Conservation (phyloP, 2,888 invertebrate species). For the Tetropium fuscum region DNA sequence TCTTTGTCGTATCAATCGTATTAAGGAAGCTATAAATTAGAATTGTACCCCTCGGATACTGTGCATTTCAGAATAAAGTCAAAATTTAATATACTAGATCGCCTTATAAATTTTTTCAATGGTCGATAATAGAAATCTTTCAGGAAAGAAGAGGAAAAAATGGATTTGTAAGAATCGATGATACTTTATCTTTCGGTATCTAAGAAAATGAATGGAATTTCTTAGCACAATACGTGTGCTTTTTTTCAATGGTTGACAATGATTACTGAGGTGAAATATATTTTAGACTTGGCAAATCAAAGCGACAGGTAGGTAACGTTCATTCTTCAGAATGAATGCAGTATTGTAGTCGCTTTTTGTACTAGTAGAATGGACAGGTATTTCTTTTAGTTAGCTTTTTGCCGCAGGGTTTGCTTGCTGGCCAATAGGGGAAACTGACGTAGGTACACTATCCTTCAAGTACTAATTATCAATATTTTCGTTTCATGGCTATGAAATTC, state of each 20-base stretch:
- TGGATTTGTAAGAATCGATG: conserved; percentile 17
- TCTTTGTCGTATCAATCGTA: not conserved
- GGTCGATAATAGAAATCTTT: conserved; percentile 6
- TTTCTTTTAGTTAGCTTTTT: conserved; percentile 58
- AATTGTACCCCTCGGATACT: not conserved
- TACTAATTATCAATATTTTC: too few species aligned
- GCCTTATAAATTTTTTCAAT: conserved; percentile 7
- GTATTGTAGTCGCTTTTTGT: conserved; percentile 57
- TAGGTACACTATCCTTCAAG: not conserved
- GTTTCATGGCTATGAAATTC: too few species aligned
- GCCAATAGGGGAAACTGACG: conserved; percentile 26
- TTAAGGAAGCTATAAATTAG: not conserved
- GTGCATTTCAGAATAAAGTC: conserved; percentile 7
- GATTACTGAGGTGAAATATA: conserved; percentile 63
- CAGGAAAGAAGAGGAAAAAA: conserved; percentile 9
- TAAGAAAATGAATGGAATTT: conserved; percentile 50
- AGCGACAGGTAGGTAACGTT: conserved; percentile 63
- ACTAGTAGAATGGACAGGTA: conserved; percentile 59
- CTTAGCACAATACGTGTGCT: conserved; percentile 43
- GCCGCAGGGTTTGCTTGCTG: conserved; percentile 48
- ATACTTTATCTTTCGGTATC: conserved; percentile 48
- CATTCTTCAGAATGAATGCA: conserved; percentile 57
- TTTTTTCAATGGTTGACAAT: conserved; percentile 60
- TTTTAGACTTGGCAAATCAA: conserved; percentile 64
- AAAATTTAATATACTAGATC: conserved; percentile 3